phyloP scores from a whole-genome alignment of 2,797 vertebrate species.

The Sebastes umbrosus region DNA sequence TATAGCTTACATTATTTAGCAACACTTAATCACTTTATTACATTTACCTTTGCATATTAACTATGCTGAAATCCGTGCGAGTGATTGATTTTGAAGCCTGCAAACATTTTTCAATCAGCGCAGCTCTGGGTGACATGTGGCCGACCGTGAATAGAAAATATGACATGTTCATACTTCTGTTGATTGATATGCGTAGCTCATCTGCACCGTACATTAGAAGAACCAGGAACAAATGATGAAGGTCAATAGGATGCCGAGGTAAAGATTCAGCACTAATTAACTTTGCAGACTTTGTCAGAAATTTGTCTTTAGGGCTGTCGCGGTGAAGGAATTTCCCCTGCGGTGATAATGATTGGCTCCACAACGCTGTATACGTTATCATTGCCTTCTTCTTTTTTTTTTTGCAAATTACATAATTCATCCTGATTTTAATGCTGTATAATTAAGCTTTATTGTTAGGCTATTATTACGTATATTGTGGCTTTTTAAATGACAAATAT shows the following conservation, averaged over 20 bases:
- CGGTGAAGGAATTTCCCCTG: no score
- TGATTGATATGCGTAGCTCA: background rate
- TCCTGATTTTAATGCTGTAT: background rate
- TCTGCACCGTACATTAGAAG: background rate
- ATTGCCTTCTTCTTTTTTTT: no score
- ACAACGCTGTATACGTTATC: background rate
- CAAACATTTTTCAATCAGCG: slow-evolving; percentile 9
- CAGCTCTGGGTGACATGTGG: background rate
- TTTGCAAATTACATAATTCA: no score
- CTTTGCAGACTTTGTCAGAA: background rate
- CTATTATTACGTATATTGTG: background rate
- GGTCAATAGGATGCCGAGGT: background rate
- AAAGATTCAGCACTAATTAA: background rate
- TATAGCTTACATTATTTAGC: background rate
- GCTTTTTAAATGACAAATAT: background rate
- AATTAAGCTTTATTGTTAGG: background rate
- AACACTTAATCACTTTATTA: background rate
- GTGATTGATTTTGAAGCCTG: background rate
- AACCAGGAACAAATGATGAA: background rate
- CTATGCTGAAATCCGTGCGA: background rate
- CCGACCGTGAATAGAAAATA: background rate
- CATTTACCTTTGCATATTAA: slow-evolving; percentile 3
- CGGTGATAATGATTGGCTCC: background rate
- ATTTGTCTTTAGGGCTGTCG: background rate
- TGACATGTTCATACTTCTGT: background rate